phyloP scores from a whole-genome alignment of 2,113 vertebrate genomes.

The Oceanites oceanicus region DNA sequence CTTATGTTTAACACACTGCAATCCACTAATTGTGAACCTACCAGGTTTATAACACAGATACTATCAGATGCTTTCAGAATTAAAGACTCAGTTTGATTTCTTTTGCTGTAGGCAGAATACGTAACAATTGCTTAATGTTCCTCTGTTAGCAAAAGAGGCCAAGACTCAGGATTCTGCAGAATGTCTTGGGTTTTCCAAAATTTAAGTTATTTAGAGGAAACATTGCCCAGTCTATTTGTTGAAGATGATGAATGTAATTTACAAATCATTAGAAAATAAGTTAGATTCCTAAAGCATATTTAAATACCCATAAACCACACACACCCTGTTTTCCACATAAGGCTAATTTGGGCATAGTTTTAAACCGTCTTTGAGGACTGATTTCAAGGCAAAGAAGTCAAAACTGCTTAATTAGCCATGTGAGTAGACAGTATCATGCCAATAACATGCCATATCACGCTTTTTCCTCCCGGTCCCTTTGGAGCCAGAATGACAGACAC shows the following conservation, averaged over 20 bases:
- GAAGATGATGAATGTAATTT: background rate
- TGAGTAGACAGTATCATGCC: background rate
- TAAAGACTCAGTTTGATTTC: constrained; percentile 31
- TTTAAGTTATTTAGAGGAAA: constrained; percentile 18
- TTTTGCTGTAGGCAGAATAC: constrained; percentile 47
- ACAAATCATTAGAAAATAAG: background rate
- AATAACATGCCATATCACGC: background rate
- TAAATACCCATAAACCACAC: background rate
- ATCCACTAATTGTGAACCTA: background rate
- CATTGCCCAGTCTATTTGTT: background rate
- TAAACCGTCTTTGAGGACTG: background rate
- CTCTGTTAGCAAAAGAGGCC: constrained; percentile 13
- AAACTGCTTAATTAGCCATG: background rate
- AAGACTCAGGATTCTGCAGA: constrained; percentile 17
- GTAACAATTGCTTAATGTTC: constrained; percentile 1
- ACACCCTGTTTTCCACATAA: background rate
- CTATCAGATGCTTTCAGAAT: constrained; percentile 40
- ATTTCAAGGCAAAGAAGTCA: background rate
- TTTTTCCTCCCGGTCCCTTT: rapidly evolving
- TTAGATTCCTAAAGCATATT: background rate
- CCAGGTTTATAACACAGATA: background rate
- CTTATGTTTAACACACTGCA: background rate
- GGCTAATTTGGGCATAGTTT: background rate
- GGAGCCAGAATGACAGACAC: background rate
- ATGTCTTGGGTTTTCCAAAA: constrained; percentile 4